Percentiles rank a stretch among this genome's conserved stretches.
These are phyloP conservation scores for Hoplodrina ambigua DNA, from an alignment of 2,888 invertebrate species.

Conservation along the genomic window DNA sequence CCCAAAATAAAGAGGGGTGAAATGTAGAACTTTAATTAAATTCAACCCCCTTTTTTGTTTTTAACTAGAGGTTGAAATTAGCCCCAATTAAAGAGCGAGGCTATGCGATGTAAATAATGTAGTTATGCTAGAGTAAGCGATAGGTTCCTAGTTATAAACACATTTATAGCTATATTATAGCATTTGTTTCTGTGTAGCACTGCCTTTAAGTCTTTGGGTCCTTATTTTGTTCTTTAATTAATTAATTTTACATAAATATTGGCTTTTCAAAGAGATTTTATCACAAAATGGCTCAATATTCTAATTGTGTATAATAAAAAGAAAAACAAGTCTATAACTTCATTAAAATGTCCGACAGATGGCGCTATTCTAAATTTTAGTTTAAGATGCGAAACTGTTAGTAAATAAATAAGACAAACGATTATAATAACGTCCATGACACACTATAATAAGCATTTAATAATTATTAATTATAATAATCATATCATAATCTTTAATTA, in stretches of 20 bases:
- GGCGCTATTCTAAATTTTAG: conserved; percentile 15
- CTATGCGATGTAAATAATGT: conserved; percentile 53
- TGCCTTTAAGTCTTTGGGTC: conserved; percentile 38
- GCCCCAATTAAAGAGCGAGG: conserved; percentile 53
- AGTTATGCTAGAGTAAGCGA: conserved; percentile 56
- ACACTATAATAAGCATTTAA: conserved; percentile 65
- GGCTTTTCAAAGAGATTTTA: conserved; percentile 7
- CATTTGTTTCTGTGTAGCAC: conserved; percentile 38
- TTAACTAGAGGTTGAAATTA: conserved; percentile 9
- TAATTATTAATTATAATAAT: conserved; percentile 55
- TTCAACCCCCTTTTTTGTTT: conserved; percentile 11
- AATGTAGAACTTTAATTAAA: conserved; percentile 18
- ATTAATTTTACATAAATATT: not conserved
- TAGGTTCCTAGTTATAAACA: conserved; percentile 54
- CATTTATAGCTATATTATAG: conserved; percentile 36
- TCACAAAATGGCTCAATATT: not conserved
- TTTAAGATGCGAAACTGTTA: conserved; percentile 23
- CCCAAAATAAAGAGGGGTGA: not conserved
- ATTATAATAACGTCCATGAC: conserved; percentile 73
- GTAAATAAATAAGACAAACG: conserved; percentile 42
- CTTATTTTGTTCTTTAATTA: conserved; percentile 4
- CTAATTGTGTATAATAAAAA: too few relatives aligned
- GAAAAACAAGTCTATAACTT: not conserved
- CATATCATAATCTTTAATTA: conserved; percentile 55
- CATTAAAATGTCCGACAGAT: conserved; percentile 12